Evolutionary conservation across 2,888 invertebrate genomes (phyloP).

Genomic region (Temnothorax rugatulus): DNA sequence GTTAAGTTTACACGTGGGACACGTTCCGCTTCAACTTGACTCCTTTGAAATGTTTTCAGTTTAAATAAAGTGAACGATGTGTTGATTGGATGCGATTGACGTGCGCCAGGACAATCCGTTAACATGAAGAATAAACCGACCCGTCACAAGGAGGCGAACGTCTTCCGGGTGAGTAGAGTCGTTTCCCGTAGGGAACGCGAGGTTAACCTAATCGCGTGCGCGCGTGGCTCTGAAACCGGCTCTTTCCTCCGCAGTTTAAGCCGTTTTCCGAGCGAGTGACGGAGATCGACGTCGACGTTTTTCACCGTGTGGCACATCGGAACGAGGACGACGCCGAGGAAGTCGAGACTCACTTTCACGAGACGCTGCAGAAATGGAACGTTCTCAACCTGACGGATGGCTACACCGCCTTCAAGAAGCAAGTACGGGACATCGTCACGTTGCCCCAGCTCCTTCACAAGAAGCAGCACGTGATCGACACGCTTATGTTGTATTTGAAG

Average conservation of each 20-base stretch:
- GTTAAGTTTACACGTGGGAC: background rate
- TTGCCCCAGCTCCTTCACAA: slow-evolving; percentile 94
- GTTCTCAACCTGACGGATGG: slow-evolving; percentile 95
- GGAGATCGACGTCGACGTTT: slow-evolving; percentile 94
- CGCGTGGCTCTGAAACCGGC: background rate
- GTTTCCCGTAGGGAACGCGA: background rate
- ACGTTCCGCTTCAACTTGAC: too few relatives aligned
- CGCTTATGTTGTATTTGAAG: slow-evolving; percentile 91
- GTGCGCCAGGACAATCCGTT: background rate
- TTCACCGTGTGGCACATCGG: slow-evolving; percentile 93
- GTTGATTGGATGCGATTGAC: background rate
- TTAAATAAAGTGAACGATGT: background rate
- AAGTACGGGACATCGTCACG: slow-evolving; percentile 92
- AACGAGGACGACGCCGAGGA: slow-evolving; percentile 91
- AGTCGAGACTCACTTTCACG: slow-evolving; percentile 92
- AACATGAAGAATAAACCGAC: slow-evolving; percentile 91
- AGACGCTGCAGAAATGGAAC: slow-evolving; percentile 95
- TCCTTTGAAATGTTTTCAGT: background rate
- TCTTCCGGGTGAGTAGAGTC: slow-evolving; percentile 90
- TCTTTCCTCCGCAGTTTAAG: slow-evolving; percentile 89
- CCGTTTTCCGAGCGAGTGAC: slow-evolving; percentile 95
- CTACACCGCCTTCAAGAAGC: slow-evolving; percentile 92
- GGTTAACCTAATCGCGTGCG: background rate
- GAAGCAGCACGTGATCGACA: slow-evolving; percentile 92
- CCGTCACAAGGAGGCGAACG: slow-evolving; percentile 92